Conservation (phyloP, 2,113 vertebrate species). For the Ivindomyrus marchei region DNA sequence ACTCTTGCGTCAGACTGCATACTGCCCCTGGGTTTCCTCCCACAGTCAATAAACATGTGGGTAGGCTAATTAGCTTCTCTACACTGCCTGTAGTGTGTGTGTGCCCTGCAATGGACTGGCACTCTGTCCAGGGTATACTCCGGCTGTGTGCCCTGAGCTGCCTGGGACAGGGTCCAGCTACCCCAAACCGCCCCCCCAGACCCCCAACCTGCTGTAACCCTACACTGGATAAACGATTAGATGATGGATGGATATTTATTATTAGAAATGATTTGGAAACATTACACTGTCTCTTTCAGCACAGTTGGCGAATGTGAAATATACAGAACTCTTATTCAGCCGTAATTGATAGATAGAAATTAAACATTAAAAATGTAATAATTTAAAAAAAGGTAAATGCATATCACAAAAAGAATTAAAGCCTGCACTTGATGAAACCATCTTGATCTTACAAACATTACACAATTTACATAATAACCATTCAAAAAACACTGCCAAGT, state of each 20-base stretch:
- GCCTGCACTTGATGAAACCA: neutral
- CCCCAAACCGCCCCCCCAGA: too few relatives aligned
- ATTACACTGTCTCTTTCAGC: neutral
- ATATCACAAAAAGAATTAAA: neutral
- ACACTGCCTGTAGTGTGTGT: neutral
- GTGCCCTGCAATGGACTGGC: neutral
- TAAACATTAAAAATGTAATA: neutral
- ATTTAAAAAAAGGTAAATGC: neutral
- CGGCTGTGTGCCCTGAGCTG: neutral
- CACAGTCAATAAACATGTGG: neutral
- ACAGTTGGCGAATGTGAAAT: neutral
- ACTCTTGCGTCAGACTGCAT: neutral
- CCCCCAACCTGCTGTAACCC: neutral
- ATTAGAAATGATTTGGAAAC: neutral
- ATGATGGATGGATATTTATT: conserved; percentile 3
- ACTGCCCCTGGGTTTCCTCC: neutral
- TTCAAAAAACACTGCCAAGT: neutral
- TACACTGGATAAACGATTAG: neutral
- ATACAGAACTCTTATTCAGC: neutral
- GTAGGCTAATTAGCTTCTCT: neutral
- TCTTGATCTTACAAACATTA: neutral
- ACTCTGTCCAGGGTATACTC: neutral
- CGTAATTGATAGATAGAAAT: neutral
- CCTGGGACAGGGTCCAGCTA: neutral
- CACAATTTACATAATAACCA: neutral